Evolutionary conservation across 2,113 vertebrate species (phyloP).

Genomic region (Dicrurus megarhynchus): DNA sequence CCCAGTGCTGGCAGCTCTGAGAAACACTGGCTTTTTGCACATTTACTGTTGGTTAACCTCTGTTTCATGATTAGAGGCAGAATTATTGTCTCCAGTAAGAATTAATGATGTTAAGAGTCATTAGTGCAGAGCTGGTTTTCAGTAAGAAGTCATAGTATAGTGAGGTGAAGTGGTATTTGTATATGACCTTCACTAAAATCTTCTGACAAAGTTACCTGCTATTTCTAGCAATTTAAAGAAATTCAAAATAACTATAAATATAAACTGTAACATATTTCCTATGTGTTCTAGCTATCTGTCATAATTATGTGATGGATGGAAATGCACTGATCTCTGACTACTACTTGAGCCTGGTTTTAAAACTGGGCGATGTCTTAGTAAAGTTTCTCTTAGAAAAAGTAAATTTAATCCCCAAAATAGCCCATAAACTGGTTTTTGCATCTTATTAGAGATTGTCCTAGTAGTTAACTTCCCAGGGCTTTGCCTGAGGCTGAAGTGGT

Average conservation of each 20-base stretch:
- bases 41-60: neutral
- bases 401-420: slow-evolving; percentile 53
- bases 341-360: slow-evolving; percentile 14
- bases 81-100: neutral
- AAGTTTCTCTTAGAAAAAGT: slow-evolving; percentile 37
- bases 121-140: neutral
- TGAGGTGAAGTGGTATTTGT: neutral
- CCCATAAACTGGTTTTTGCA: slow-evolving; percentile 4
- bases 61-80: neutral
- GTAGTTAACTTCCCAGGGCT: slow-evolving; percentile 59
- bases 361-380: neutral
- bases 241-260: neutral
- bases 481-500: slow-evolving; percentile 49
- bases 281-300: neutral
- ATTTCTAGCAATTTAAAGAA: neutral
- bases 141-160: neutral
- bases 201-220: neutral
- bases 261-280: neutral
- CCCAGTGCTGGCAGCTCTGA: neutral
- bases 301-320: neutral
- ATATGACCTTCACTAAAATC: neutral
- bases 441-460: slow-evolving; percentile 47
- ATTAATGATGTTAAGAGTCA: neutral
- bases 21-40: neutral
- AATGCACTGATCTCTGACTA: neutral